Conservation (phyloP, 1,140 invertebrate species). For the Trichonephila inaurata region DNA sequence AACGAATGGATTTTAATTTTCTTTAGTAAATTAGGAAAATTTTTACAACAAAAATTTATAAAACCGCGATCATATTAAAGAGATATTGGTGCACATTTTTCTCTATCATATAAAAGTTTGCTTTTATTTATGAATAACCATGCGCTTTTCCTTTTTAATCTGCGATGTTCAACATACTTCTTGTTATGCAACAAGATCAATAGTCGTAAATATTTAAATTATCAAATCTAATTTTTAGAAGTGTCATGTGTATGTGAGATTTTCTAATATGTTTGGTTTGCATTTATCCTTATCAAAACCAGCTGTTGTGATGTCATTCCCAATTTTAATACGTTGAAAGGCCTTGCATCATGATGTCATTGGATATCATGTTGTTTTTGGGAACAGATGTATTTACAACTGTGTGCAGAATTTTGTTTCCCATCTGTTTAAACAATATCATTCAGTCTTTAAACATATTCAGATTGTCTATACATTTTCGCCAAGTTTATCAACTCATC, state of each 20-base stretch:
- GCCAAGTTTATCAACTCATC: too few species aligned
- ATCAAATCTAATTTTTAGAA: not conserved
- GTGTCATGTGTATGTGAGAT: not conserved
- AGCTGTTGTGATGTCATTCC: not conserved
- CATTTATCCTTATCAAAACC: slow-evolving; percentile 4
- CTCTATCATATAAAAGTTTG: too few species aligned
- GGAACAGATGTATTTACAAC: slow-evolving; percentile 3
- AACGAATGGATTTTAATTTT: too few species aligned
- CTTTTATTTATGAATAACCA: too few species aligned
- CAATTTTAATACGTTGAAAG: slow-evolving; percentile 8
- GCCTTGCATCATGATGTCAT: slow-evolving; percentile 20
- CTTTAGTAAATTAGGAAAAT: too few species aligned
- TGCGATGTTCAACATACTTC: too few species aligned
- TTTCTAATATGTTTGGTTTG: not conserved
- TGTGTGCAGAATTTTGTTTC: not conserved
- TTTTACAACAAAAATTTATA: too few species aligned
- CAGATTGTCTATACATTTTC: not conserved
- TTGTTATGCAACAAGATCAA: not conserved
- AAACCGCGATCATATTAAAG: too few species aligned
- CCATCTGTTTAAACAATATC: not conserved
- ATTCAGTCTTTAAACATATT: not conserved
- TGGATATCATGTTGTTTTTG: not conserved
- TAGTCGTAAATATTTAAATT: slow-evolving; percentile 18
- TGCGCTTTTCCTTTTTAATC: too few species aligned
- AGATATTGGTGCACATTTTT: too few species aligned